Base-by-base conservation (phyloP, 1,140 invertebrate species). In the Zaprionus lachaisei region DNA sequence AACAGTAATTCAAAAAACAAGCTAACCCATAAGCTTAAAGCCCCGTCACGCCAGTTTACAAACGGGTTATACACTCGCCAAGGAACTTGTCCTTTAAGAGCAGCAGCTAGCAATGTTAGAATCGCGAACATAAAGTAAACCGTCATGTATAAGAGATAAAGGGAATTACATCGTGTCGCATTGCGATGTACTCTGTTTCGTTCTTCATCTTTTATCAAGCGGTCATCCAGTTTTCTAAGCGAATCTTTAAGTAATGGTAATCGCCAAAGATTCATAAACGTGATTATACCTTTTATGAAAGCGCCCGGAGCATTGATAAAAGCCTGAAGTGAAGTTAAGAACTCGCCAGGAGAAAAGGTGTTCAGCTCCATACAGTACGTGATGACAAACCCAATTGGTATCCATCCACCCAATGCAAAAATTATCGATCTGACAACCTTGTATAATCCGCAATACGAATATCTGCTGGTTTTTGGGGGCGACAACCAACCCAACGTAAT, bases 61-160 rank as follows among this genome's bases (percentile, higher is more conserved):
- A 83, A 60, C 0, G 65, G 74, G 49, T 78, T 80, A 12, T 80
- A 83, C 4, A 87, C 28, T 3, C 69, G 63, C 80, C 80, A 86
- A 0, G 83, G 77, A 3, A 58, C 5, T 1, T 22, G n/a, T n/a
- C 77, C 80, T 2, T 31, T 17, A 0, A 51, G 6, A 5, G 47
- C 28, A 1, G 76, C 26, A 1, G 51, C 56, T 0, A 82, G 1
- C 11, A 63, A 68, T 0, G 77, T 86, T 1, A 20, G 24, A 0
- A 38, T 9, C 0, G 38, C 69, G 5, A 83, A 86, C 5, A 0
- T 2, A 14, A 4, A n/a, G 37, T 75, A 87, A 7, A 60, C 47
- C 1, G 31, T 5, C 22, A 63, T 51, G 11, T 65, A 83, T 1
- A 60, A 15, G 0, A 86, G 9, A 31, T 69, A 86, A 7, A 66